Base-by-base conservation (phyloP, 1,140 invertebrate genomes). In the Lepidurus packardi region DNA sequence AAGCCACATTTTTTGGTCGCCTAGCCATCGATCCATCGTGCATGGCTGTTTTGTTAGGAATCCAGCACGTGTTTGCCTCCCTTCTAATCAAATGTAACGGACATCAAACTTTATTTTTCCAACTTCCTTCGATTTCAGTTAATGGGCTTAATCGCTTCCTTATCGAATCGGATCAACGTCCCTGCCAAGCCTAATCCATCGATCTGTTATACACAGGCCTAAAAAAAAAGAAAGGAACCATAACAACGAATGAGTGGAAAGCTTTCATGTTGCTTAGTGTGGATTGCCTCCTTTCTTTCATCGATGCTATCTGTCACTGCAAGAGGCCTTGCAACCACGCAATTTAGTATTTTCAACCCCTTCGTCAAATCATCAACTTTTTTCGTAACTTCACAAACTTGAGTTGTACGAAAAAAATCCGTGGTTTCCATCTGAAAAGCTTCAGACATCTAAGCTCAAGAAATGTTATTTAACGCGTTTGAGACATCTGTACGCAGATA, bases 11-110 rank as follows among this genome's bases (percentile, higher is more conserved):
- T 73, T 42, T 10, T 73, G 75, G 9, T 78, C 78, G 73, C 65
- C 78, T 73, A 78, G 24, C 78, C 78, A 78, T 21, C 78, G 78
- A 24, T 78, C 78, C 78, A 78, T 78, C 73, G 44, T 43, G 77
- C 34, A 25, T 25, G 75, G 34, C 75, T n/a, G 25, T 43, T 76
- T 65, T 65, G 16, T 21, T 65, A 65, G 16, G 53, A 65, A 65
- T 65, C 9, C 16, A 65, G 53, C 53, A 65, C 53, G 53, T 65
- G 53, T 65, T 65, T 65, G 8, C 21, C 53, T n/a, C 53, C 53
- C 53, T 65, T 21, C 53, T 65, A 21, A 65, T 65, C 53, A 65
- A 65, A 65, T 21, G 21, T 65, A 65, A 65, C 53, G 16, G 53
- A 21, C 16, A 13, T 65, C n/a, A 21, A n/a, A 16, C 16, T n/a